phyloP scores from a whole-genome alignment of 2,888 invertebrate species.

The Ennomos erosarius region DNA sequence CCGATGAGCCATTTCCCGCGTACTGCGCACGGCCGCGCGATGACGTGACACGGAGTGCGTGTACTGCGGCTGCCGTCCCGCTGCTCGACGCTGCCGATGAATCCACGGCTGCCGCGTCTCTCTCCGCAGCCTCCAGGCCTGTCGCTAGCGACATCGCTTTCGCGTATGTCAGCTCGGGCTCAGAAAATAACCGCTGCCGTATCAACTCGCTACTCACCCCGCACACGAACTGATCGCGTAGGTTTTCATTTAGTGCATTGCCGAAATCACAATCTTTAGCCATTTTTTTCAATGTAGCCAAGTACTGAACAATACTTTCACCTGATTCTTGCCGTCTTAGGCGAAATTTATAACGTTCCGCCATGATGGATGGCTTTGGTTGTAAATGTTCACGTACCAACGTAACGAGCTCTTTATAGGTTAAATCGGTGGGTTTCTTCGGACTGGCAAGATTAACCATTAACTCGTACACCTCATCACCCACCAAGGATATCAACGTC shows the following conservation, averaged over 20 bases:
- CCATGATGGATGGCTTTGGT: slow-evolving; percentile 21
- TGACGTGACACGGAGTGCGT: too few relatives aligned
- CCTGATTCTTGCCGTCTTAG: slow-evolving; percentile 11
- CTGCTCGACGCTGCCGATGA: too few relatives aligned
- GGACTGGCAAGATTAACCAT: neutral
- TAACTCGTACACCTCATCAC: slow-evolving; percentile 3
- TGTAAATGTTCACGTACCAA: slow-evolving; percentile 11
- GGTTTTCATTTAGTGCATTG: slow-evolving; percentile 14
- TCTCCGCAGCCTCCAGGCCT: too few relatives aligned
- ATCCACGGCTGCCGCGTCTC: too few relatives aligned
- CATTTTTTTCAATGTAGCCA: slow-evolving; percentile 20
- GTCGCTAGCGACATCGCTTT: too few relatives aligned
- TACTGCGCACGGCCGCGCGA: too few relatives aligned
- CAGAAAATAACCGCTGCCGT: too few relatives aligned
- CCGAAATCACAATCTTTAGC: slow-evolving; percentile 16
- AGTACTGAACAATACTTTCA: slow-evolving; percentile 15
- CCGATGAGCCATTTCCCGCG: too few relatives aligned
- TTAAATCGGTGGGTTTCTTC: neutral
- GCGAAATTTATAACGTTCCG: slow-evolving; percentile 24
- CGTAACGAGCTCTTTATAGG: neutral
- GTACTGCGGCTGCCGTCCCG: too few relatives aligned
- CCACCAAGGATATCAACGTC: neutral
- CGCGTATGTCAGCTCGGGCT: too few relatives aligned
- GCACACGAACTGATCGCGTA: too few relatives aligned
- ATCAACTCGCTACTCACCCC: too few relatives aligned